Base-by-base conservation (phyloP, 2,113 vertebrate genomes). In the Siniperca chuatsi region DNA sequence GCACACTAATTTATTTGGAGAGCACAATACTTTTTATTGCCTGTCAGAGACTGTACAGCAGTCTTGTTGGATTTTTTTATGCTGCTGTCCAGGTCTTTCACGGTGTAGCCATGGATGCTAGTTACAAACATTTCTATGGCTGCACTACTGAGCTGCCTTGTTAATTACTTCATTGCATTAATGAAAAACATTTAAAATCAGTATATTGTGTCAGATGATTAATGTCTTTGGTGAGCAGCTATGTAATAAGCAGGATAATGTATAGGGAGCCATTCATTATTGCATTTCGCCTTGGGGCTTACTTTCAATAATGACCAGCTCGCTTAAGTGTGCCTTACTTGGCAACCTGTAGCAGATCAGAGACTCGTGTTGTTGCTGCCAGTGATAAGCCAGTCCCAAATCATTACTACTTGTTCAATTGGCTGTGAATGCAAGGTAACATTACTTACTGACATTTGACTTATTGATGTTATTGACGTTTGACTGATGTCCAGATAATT, bases 241-340 rank as follows among this genome's bases (percentile, higher is more conserved):
- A 57, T 72, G 83, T 79, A 86, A 86, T 79, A 84, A 64, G 75
- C 35, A 73, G 75, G 75, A 72, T 90, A 92, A 92, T 80, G 79
- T 75, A 75, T 72, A 78, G 79, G 37, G 61, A 89, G 87, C 55
- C 84, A 70, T 89, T 92, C 76, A 83, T 87, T 90, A 89, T 84
- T 92, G 82, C 70, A 68, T 82, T 87, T 88, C 60, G 78, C 88
- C 80, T 89, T n/a, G 16, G 55, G 79, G 82, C 84, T 86, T 86
- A 87, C 89, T 89, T 87, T 91, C 78, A 44, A 23, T 92, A 92
- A 93, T 89, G 90, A 78, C 91, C 81, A 64, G 79, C 76, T 80
- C 35, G 11, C 81, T 90, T 85, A 66, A 80, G 85, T 50, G 76
- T 58, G 85, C 82, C 76, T 87, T 52, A 81, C 85, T 93, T 92